A percentile compares a stretch with the other conserved stretches of the same genome.
Conservation (phyloP, 2,113 vertebrate species). For the Struthidea cinerea region DNA sequence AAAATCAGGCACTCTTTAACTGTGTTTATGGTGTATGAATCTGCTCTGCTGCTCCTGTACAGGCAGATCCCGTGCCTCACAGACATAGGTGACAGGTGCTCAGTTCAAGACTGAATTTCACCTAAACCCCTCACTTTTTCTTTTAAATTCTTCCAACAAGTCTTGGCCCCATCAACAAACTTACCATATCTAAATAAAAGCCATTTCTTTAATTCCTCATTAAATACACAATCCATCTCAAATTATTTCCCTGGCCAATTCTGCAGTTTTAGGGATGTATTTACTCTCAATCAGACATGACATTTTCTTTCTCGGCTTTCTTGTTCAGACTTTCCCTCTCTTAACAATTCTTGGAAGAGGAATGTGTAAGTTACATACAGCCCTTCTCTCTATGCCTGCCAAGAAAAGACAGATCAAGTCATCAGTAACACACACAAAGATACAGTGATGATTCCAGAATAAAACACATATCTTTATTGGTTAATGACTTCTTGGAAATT, state of each 20-base stretch:
- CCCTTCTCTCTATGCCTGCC: not conserved
- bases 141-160: not conserved
- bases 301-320: not conserved
- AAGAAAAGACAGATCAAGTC: not conserved
- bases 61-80: not conserved
- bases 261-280: not conserved
- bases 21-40: not conserved
- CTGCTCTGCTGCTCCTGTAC: not conserved
- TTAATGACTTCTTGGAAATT: slow-evolving; percentile 20
- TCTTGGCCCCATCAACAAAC: not conserved
- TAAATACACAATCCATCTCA: not conserved
- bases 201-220: not conserved
- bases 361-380: not conserved
- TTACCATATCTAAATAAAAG: not conserved
- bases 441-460: not conserved
- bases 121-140: not conserved
- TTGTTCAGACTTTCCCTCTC: not conserved
- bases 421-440: not conserved
- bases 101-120: not conserved
- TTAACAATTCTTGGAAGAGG: not conserved
- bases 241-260: not conserved
- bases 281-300: not conserved
- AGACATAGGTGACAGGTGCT: not conserved
- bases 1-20: no score
- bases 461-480: not conserved